A percentile compares a stretch with the other conserved stretches of the same genome.
These are phyloP conservation scores for Macropis europaea DNA, from an alignment of 2,888 invertebrate genomes.

Conservation along the genomic window DNA sequence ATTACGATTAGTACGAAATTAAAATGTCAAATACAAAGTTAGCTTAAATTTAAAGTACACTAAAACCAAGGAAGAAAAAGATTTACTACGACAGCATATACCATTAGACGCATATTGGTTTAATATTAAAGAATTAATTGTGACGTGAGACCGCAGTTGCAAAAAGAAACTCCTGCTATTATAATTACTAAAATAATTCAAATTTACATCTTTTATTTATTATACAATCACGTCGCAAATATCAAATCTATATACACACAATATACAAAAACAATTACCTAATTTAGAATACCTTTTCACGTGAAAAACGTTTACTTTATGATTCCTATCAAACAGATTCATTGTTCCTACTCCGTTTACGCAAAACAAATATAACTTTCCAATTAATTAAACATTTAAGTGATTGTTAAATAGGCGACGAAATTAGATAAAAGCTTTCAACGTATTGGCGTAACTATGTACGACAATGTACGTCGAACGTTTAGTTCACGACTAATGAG, in stretches of 20 bases:
- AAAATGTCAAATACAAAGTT: neutral
- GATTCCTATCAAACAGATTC: no score
- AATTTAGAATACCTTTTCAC: neutral
- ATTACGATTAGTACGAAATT: neutral
- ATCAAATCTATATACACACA: slow-evolving; percentile 33
- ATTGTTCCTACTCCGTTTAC: no score
- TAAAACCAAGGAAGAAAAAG: neutral
- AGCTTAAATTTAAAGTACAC: neutral
- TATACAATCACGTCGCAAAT: slow-evolving; percentile 16
- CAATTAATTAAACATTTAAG: no score
- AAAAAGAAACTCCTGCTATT: neutral
- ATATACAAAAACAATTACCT: slow-evolving; percentile 13
- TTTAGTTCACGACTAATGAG: slow-evolving; percentile 42
- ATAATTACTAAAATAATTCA: neutral
- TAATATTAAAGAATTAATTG: neutral
- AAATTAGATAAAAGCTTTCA: slow-evolving; percentile 28
- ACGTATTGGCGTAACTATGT: slow-evolving; percentile 25
- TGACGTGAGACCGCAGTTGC: neutral
- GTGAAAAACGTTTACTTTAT: neutral
- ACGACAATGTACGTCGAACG: slow-evolving; percentile 15
- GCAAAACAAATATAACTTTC: no score
- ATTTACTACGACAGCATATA: slow-evolving; percentile 23
- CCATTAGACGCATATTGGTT: neutral
- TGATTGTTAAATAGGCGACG: slow-evolving; percentile 8
- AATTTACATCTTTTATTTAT: slow-evolving; percentile 20